Evolutionary conservation across 2,797 vertebrate species (phyloP), one percentile per base, ranked within the genome.

Genomic region (Gallirallus australis): DNA sequence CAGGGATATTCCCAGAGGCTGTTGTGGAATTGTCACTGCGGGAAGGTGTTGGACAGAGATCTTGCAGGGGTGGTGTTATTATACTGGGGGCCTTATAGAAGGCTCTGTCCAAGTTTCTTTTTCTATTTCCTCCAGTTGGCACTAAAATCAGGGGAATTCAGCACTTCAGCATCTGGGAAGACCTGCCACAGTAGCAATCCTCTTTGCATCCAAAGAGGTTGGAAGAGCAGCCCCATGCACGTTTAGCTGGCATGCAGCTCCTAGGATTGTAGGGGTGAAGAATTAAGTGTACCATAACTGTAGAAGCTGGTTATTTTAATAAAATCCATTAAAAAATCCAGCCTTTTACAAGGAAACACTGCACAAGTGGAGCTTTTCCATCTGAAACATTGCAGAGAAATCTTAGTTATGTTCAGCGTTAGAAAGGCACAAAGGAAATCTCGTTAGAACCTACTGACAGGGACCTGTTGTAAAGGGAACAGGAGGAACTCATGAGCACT

Each of bases 121-220:
- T 16, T 30, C 40, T 63, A 0, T 70, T 94, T 72, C 48, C 39
- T 89, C 56, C 42, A 45, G 19, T 85, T 93, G 56, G 71, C 52
- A 8, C 52, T 64, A 69, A 78, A 75, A 64, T 79, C 27, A 37
- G 7, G 52, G 64, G 80, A 77, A 82, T 82, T 86, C 77, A 89
- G 61, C 37, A 21, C n/a, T 84, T 65, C 65, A 50, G 56, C 4
- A 0, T 76, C 86, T 60, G 63, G 70, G 73, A 73, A 92, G 78
- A 53, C 60, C 60, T 89, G 56, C 70, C 53, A 70, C 88, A 69
- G 45, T 68, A 89, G 52, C 57, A 90, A 53, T 63, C 79, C 72
- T 77, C 57, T 96, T 85, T 94, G 78, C 87, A 78, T 35, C 87
- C 56, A 75, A 20, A 65, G 54, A 79, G 76, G 85, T 57, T 80